Percentiles rank a stretch among this genome's conserved stretches.
phyloP scores from a whole-genome alignment of 1,140 invertebrate species.

The Tetramorium parvispinum region DNA sequence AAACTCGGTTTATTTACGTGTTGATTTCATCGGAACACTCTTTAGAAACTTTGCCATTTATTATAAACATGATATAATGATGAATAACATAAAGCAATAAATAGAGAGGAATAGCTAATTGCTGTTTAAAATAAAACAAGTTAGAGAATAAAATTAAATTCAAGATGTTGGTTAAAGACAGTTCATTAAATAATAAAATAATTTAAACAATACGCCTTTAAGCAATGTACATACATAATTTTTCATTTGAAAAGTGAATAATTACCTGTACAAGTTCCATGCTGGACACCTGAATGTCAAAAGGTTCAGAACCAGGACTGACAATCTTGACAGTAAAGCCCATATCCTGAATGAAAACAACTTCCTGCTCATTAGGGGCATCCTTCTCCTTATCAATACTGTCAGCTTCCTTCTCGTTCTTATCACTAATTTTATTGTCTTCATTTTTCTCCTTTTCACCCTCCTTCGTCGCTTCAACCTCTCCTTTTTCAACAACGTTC shows the following conservation, averaged over 20 bases:
- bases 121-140: conserved; percentile 9
- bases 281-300: conserved; percentile 98
- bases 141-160: neutral
- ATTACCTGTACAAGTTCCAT: conserved; percentile 97
- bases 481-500: conserved; percentile 85
- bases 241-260: neutral
- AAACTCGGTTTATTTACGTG: neutral
- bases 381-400: conserved; percentile 82
- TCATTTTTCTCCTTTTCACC: conserved; percentile 82
- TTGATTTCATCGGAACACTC: neutral
- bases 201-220: neutral
- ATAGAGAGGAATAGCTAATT: neutral
- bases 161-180: neutral
- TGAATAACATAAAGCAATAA: neutral
- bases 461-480: conserved; percentile 86
- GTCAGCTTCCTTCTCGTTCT: conserved; percentile 78
- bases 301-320: conserved; percentile 94
- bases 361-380: conserved; percentile 88
- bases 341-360: conserved; percentile 97
- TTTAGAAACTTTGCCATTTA: neutral
- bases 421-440: conserved; percentile 80
- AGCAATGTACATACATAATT: neutral
- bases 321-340: conserved; percentile 97
- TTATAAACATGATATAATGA: neutral
- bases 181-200: conserved; percentile 15